Evolutionary conservation across 2,888 invertebrate genomes (phyloP).

Genomic region (Melinopterus prodromus): DNA sequence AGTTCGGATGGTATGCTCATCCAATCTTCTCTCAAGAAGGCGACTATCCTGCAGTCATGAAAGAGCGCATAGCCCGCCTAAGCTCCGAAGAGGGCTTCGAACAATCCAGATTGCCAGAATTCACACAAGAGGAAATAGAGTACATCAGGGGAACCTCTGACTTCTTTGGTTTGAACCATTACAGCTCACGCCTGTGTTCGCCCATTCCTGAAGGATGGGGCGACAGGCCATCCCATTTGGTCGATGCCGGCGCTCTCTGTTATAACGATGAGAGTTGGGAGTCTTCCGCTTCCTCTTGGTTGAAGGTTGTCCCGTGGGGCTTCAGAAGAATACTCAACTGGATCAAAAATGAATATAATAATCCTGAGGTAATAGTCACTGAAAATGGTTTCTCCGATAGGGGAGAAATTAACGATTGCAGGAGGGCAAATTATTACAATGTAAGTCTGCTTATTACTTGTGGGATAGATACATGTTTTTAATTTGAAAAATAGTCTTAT

Average conservation of each 20-base stretch:
- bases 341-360: constrained; percentile 54
- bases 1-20: constrained; percentile 73
- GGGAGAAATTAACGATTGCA: constrained; percentile 52
- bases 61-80: constrained; percentile 63
- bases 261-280: constrained; percentile 4
- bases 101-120: constrained; percentile 68
- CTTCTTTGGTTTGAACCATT: constrained; percentile 79
- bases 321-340: constrained; percentile 65
- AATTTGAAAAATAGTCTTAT: constrained; percentile 42
- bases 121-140: constrained; percentile 67
- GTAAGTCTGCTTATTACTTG: constrained; percentile 32
- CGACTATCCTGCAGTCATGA: constrained; percentile 73
- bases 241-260: not conserved
- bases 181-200: constrained; percentile 60
- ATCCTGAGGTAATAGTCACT: constrained; percentile 63
- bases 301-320: constrained; percentile 64
- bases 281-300: not conserved
- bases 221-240: not conserved
- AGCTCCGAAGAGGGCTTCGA: constrained; percentile 67
- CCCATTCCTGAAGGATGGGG: constrained; percentile 42
- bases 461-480: not conserved
- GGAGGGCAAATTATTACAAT: constrained; percentile 45
- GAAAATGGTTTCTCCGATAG: constrained; percentile 65
- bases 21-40: constrained; percentile 70
- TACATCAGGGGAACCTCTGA: constrained; percentile 70